Percentiles rank a stretch among this genome's conserved stretches.
Evolutionary conservation across 2,113 vertebrate genomes (phyloP).

Genomic region (Dinomys branickii): DNA sequence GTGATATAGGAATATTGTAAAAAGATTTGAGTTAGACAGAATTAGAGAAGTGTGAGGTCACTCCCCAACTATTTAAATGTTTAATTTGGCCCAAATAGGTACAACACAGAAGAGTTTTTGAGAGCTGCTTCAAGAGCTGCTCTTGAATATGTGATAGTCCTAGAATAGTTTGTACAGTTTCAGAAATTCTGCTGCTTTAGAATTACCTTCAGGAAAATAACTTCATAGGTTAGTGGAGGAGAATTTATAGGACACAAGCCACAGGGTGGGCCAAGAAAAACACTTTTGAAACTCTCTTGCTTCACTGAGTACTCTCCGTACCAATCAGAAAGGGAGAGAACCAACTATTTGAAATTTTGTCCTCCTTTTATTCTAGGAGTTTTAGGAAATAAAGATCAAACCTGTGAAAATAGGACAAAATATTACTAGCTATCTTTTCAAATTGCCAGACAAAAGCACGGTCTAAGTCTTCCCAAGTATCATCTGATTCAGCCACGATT

Average conservation of each 20-base stretch:
- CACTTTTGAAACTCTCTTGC: neutral
- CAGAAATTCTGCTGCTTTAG: neutral
- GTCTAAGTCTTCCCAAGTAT: neutral
- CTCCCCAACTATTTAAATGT: neutral
- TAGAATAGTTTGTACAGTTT: neutral
- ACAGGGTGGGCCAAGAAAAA: neutral
- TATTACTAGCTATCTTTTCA: neutral
- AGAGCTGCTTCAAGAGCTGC: neutral
- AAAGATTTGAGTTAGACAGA: neutral
- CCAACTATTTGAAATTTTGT: neutral
- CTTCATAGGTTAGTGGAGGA: neutral
- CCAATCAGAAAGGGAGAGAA: neutral
- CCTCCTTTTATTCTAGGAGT: neutral
- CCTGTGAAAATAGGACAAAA: constrained; percentile 27
- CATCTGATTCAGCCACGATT: neutral
- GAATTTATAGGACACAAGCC: neutral
- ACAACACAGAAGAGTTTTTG: neutral
- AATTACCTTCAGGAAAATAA: constrained; percentile 24
- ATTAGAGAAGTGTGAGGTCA: neutral
- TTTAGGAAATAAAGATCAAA: constrained; percentile 3
- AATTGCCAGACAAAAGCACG: neutral
- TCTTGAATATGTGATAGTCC: neutral
- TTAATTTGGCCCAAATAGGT: neutral
- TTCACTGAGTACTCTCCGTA: neutral
- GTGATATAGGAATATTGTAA: neutral